Evolutionary conservation across 2,888 invertebrate species (phyloP).

Genomic region (Aporophyla nigra): DNA sequence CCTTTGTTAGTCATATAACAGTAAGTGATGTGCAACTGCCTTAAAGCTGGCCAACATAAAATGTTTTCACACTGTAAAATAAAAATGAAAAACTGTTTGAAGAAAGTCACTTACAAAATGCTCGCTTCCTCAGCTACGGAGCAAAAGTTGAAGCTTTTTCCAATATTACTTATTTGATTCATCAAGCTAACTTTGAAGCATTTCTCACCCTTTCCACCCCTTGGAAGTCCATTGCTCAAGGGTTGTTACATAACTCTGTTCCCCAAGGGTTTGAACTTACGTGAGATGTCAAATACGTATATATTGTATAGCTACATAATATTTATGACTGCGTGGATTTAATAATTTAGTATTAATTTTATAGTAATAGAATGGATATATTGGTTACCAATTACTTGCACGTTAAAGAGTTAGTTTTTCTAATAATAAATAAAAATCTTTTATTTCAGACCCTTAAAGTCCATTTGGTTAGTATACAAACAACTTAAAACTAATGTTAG

Average conservation of each 20-base stretch:
- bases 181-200: conserved; percentile 57
- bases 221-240: conserved; percentile 39
- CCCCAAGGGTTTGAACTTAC: conserved; percentile 26
- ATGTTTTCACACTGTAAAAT: not conserved
- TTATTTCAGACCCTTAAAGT: too few relatives aligned
- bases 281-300: conserved; percentile 25
- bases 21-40: too few relatives aligned
- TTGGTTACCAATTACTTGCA: not conserved
- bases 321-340: not conserved
- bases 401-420: not conserved
- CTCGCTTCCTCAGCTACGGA: conserved; percentile 2
- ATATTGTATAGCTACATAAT: not conserved
- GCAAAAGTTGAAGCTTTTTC: conserved; percentile 51
- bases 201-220: conserved; percentile 49
- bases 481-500: too few relatives aligned
- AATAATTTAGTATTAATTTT: not conserved
- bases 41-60: not conserved
- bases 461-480: too few relatives aligned
- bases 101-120: conserved; percentile 21
- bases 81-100: conserved; percentile 9
- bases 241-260: conserved; percentile 48
- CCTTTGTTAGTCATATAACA: too few relatives aligned
- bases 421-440: too few relatives aligned
- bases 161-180: conserved; percentile 62
- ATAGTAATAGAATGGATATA: not conserved